phyloP scores from a whole-genome alignment of 2,113 vertebrate genomes.

The Nestor notabilis region DNA sequence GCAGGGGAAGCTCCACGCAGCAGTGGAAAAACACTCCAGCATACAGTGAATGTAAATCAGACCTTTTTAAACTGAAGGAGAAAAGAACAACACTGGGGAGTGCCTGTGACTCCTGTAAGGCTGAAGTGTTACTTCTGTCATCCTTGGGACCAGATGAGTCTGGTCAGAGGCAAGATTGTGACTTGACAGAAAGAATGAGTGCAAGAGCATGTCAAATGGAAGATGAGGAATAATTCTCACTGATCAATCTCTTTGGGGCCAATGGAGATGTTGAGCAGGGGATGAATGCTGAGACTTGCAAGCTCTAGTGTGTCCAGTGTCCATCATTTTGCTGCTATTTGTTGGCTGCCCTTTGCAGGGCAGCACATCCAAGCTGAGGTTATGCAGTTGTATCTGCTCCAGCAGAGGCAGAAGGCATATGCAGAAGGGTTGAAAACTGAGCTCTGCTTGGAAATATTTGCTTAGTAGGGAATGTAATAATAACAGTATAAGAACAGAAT shows the following conservation, averaged over 20 bases:
- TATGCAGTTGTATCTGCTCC: neutral
- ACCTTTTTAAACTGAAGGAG: neutral
- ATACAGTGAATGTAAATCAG: neutral
- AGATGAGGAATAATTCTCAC: neutral
- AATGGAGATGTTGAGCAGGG: neutral
- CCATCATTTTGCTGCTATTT: neutral
- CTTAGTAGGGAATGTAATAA: neutral
- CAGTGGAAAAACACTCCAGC: neutral
- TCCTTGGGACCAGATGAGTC: neutral
- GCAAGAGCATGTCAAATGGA: neutral
- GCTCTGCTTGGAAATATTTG: neutral
- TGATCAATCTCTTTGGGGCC: neutral
- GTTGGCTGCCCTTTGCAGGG: neutral
- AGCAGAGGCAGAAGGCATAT: neutral
- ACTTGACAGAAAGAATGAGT: neutral
- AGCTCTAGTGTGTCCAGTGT: rapidly evolving
- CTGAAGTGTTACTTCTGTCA: neutral
- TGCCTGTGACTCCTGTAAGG: neutral
- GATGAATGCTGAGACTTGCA: neutral
- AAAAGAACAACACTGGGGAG: neutral
- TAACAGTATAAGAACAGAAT: neutral
- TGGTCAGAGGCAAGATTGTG: neutral
- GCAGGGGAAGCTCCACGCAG: neutral
- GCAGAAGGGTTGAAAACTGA: neutral
- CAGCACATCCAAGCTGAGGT: neutral